Percentiles rank a stretch among this genome's conserved stretches.
These are phyloP conservation scores for Eubucco bourcierii DNA, from an alignment of 2,113 vertebrate genomes.

Conservation along the genomic window DNA sequence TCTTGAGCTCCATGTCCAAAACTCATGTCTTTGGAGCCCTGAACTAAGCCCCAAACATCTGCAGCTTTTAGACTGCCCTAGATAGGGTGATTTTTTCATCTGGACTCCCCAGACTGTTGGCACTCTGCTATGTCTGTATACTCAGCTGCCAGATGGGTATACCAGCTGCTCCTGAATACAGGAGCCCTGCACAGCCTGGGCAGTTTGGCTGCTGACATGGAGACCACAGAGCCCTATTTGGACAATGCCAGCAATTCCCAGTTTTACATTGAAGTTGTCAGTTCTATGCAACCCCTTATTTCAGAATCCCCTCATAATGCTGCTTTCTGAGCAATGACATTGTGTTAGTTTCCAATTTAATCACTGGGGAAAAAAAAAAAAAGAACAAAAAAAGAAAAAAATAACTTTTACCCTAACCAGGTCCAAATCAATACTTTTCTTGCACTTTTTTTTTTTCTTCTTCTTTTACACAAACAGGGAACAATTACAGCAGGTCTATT, in stretches of 20 bases:
- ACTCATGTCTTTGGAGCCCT: not conserved
- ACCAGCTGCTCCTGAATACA: not conserved
- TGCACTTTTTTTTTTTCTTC: not conserved
- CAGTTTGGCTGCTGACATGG: fast-evolving
- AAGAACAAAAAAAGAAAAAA: not conserved
- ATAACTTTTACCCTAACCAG: not conserved
- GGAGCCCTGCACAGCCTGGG: not conserved
- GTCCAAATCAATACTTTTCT: not conserved
- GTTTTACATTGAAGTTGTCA: not conserved
- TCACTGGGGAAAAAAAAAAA: not conserved
- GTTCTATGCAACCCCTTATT: not conserved
- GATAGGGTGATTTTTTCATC: not conserved
- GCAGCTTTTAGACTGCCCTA: not conserved
- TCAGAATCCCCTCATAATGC: not conserved
- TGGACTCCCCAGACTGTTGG: not conserved
- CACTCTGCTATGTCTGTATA: not conserved
- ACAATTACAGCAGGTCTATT: not conserved
- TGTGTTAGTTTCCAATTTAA: not conserved
- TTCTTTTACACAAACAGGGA: not conserved
- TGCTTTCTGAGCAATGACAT: not conserved
- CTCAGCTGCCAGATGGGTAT: not conserved
- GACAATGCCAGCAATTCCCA: fast-evolving
- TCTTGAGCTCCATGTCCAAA: not conserved
- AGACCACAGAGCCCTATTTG: not conserved
- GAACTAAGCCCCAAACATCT: not conserved